Evolutionary conservation across 2,113 vertebrate genomes (phyloP).

Genomic region (Bambusicola thoracicus): DNA sequence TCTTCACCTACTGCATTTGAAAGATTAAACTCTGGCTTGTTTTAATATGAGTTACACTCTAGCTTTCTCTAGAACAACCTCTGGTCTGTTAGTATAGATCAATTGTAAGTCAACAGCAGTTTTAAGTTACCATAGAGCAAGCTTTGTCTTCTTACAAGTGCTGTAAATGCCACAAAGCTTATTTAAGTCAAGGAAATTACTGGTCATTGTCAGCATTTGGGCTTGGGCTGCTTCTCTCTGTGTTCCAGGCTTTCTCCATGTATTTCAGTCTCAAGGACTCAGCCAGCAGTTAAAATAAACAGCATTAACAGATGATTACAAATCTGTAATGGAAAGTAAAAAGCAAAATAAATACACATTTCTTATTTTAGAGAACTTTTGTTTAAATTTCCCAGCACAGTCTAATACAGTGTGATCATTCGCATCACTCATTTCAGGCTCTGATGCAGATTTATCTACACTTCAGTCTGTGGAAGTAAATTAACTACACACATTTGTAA

Average conservation of each 20-base stretch:
- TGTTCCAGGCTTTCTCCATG: background rate
- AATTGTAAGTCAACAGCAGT: background rate
- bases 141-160: background rate
- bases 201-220: background rate
- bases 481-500: background rate
- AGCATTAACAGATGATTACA: background rate
- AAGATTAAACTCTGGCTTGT: background rate
- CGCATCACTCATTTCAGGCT: background rate
- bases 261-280: background rate
- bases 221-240: background rate
- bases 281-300: conserved; percentile 34
- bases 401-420: background rate
- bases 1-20: background rate
- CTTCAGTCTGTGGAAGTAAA: background rate
- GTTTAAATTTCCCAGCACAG: background rate
- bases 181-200: background rate
- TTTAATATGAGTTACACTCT: background rate
- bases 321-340: conserved; percentile 30
- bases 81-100: background rate
- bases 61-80: background rate
- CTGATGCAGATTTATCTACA: background rate
- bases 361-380: background rate
- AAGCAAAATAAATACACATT: background rate
- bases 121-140: background rate
- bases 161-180: background rate